Evolutionary conservation across 2,888 invertebrate species (phyloP), one percentile per base, ranked within the genome.

Genomic region (Xestobium rufovillosum): DNA sequence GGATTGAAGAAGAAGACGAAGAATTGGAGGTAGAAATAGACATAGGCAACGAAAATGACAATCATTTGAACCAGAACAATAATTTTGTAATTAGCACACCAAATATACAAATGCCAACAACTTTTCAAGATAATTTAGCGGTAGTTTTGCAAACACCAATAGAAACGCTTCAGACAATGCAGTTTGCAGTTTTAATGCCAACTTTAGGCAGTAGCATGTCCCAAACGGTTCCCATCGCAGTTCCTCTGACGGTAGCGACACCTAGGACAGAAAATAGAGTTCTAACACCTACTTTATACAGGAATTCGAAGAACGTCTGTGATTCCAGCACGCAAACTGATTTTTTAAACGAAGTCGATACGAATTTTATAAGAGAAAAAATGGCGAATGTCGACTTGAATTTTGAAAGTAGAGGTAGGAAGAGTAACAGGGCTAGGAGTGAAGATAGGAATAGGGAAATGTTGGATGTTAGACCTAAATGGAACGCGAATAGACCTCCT

Each of bases 401-500:
- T 29, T 57, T 68, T 43, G 71, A 73, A 34, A 69, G 60, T 41
- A 64, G 63, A 34, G 53, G 64, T 19, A 71, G 73, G 57, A 75
- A 73, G 57, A 72, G 73, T 40, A 64, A 70, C 40, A 62, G 72
- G 13, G 66, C 71, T 35, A 64, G 73, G 36, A 71, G 72, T 4
- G 72, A 72, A 45, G 72, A 73, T 51, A 62, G 71, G 38, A 69
- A 60, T 38, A 71, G 73, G 59, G 71, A 75, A 63, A 68, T 69
- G 52, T 66, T 77, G 51, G 75, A 75, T 56, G 75, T 75, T 60
- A 70, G 84, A 38, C 78, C 81, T 8, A 76, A 85, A 65, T 80
- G 85, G 85, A 77, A 81, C 26, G 83, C 78, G 2, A 83, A 82
- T 51, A 70, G 79, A 45, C 87, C 88, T 3, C 79, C 80, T 14